These are phyloP conservation scores for Opisthograptis luteolata DNA, from an alignment of 2,888 invertebrate species.

Conservation along the genomic window DNA sequence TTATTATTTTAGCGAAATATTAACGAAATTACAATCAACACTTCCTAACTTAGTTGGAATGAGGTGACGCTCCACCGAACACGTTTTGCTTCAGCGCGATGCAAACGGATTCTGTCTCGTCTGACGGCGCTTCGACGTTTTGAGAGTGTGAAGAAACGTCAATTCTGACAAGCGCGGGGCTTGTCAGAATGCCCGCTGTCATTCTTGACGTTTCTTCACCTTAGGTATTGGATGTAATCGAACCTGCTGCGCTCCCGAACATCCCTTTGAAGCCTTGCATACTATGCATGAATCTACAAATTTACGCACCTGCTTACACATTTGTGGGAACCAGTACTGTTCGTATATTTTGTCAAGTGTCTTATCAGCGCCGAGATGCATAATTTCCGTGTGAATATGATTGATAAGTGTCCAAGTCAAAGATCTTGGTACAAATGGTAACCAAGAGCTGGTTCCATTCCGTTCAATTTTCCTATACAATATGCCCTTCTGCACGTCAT, in stretches of 20 bases:
- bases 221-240: slow-evolving; percentile 37
- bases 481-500: slow-evolving; percentile 30
- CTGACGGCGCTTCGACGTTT: too few species aligned
- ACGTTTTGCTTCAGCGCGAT: too few species aligned
- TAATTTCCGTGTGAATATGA: slow-evolving; percentile 36
- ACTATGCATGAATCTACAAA: slow-evolving; percentile 38
- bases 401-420: slow-evolving; percentile 40
- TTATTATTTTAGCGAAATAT: too few species aligned
- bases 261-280: slow-evolving; percentile 37
- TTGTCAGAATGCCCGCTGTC: too few species aligned
- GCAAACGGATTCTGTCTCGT: too few species aligned
- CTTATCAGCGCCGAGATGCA: slow-evolving; percentile 40
- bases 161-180: too few species aligned
- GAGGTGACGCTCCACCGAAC: too few species aligned
- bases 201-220: too few species aligned
- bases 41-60: too few species aligned
- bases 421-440: slow-evolving; percentile 38
- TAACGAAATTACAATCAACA: too few species aligned
- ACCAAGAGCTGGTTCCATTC: slow-evolving; percentile 32
- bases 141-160: too few species aligned
- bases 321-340: slow-evolving; percentile 41
- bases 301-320: slow-evolving; percentile 34
- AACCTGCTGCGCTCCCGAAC: slow-evolving; percentile 33
- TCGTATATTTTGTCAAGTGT: slow-evolving; percentile 42
- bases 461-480: slow-evolving; percentile 38